Evolutionary conservation across 1,140 invertebrate species (phyloP).

Genomic region (Conopomorpha cramerella): DNA sequence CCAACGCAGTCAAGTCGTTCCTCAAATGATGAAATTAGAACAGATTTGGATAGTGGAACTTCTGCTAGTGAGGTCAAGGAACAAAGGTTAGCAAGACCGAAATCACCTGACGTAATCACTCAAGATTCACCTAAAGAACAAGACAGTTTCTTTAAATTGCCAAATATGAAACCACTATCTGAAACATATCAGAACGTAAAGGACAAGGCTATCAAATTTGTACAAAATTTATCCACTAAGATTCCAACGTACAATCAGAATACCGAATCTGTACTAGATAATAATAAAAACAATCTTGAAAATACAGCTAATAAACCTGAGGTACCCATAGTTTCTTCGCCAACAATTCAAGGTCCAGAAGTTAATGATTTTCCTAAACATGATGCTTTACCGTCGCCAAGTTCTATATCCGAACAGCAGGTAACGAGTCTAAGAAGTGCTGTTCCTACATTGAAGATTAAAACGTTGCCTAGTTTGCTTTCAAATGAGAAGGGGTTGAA

Average conservation of each 20-base stretch:
- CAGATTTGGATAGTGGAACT: background rate
- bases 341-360: background rate
- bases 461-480: too few relatives aligned
- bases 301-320: background rate
- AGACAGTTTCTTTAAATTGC: background rate
- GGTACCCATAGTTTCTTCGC: background rate
- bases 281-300: background rate
- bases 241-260: background rate
- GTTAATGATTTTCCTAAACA: background rate
- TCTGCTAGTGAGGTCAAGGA: background rate
- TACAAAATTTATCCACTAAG: background rate
- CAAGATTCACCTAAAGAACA: background rate
- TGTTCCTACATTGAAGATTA: too few relatives aligned
- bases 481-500: background rate
- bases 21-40: background rate
- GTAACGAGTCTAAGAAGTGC: background rate
- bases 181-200: background rate
- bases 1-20: slow-evolving; percentile 3
- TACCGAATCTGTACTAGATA: too few relatives aligned
- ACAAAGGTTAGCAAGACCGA: background rate
- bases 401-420: background rate
- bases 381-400: background rate
- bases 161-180: background rate
- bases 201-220: background rate
- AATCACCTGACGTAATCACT: background rate